Evolutionary conservation across 2,888 invertebrate genomes (phyloP).

Genomic region (Atrina japonica): DNA sequence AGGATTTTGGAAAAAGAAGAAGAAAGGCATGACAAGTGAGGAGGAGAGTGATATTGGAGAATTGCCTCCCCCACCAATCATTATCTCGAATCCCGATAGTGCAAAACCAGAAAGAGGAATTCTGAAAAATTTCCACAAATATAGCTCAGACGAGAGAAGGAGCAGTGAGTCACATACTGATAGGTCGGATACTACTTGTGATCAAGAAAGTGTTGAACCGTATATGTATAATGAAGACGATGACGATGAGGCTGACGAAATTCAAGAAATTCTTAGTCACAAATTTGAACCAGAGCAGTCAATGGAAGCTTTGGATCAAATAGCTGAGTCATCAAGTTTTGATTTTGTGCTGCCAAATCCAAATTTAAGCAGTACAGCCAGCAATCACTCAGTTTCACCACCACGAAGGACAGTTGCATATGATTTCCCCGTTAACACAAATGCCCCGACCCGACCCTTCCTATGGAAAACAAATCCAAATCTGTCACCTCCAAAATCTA

Average conservation of each 20-base stretch:
- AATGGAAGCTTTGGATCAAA: slow-evolving; percentile 63
- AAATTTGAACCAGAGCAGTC: slow-evolving; percentile 60
- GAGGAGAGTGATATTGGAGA: slow-evolving; percentile 74
- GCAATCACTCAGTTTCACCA: slow-evolving; percentile 53
- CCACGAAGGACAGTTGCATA: slow-evolving; percentile 54
- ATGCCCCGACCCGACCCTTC: slow-evolving; percentile 55
- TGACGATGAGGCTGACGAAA: slow-evolving; percentile 72
- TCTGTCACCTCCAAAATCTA: slow-evolving; percentile 71
- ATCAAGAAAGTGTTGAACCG: slow-evolving; percentile 67
- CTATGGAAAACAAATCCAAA: slow-evolving; percentile 68
- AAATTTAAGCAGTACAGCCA: slow-evolving; percentile 58
- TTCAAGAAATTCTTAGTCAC: slow-evolving; percentile 70
- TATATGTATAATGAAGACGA: slow-evolving; percentile 69
- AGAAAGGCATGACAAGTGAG: slow-evolving; percentile 66
- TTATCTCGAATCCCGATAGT: slow-evolving; percentile 72
- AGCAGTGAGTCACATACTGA: slow-evolving; percentile 64
- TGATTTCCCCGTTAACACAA: slow-evolving; percentile 49
- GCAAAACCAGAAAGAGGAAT: slow-evolving; percentile 77
- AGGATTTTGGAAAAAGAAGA: slow-evolving; percentile 58
- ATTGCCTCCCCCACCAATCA: slow-evolving; percentile 73
- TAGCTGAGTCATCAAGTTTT: slow-evolving; percentile 71
- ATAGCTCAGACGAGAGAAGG: slow-evolving; percentile 54
- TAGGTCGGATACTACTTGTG: slow-evolving; percentile 56
- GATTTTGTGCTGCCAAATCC: slow-evolving; percentile 73
- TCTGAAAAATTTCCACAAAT: slow-evolving; percentile 68